These are phyloP conservation scores for Halcyon badia DNA, from an alignment of 2,797 vertebrate species.

Conservation along the genomic window DNA sequence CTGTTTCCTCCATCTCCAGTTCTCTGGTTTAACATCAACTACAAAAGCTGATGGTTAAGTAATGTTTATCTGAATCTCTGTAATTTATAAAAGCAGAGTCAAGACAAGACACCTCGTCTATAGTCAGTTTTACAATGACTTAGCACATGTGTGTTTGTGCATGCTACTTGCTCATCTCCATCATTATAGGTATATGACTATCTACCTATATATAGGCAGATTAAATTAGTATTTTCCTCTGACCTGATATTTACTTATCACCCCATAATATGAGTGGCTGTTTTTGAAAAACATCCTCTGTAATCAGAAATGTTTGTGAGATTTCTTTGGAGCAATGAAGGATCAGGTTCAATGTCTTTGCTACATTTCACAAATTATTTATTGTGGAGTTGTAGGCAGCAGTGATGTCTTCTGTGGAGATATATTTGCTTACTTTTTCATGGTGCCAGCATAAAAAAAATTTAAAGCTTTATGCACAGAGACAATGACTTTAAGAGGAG, in stretches of 20 bases:
- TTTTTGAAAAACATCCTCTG: neutral
- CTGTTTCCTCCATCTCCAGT: neutral
- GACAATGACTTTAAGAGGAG: neutral
- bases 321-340: neutral
- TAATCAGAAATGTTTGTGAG: neutral
- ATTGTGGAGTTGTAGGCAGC: neutral
- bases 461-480: neutral
- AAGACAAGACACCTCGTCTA: neutral
- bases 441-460: neutral
- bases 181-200: neutral
- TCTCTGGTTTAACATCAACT: neutral
- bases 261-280: neutral
- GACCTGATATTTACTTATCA: neutral
- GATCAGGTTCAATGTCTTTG: neutral
- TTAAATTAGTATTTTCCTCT: neutral
- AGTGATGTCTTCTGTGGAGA: neutral
- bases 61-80: neutral
- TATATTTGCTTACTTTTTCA: slow-evolving; percentile 21
- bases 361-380: neutral
- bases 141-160: accelerated
- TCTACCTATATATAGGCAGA: neutral
- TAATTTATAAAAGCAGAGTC: neutral
- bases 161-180: neutral
- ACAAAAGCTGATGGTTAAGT: neutral
- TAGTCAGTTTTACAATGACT: neutral